phyloP scores from a whole-genome alignment of 1,140 invertebrate genomes.

The Monomorium pharaonis region DNA sequence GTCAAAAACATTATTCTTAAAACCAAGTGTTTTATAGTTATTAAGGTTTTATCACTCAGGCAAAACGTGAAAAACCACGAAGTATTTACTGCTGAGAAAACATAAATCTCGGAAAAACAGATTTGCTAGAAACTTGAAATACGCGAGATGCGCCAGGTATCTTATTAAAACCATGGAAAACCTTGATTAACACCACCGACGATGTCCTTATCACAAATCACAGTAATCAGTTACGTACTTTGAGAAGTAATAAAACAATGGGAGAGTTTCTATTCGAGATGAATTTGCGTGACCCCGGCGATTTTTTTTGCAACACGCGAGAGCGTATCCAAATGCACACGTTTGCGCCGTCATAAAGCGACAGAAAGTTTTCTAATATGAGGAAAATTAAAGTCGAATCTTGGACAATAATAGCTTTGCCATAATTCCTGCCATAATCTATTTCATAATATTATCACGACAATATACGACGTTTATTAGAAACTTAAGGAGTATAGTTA shows the following conservation, averaged over 20 bases:
- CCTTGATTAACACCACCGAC: constrained; percentile 37
- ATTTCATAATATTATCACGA: neutral
- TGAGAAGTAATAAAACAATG: constrained; percentile 27
- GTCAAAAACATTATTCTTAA: neutral
- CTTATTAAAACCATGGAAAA: constrained; percentile 13
- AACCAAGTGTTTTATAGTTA: neutral
- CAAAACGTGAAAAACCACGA: neutral
- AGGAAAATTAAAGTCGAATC: neutral
- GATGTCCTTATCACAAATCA: constrained; percentile 10
- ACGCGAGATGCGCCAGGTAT: neutral
- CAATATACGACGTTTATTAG: neutral
- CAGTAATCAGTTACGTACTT: constrained; percentile 35
- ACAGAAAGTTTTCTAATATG: constrained; percentile 30
- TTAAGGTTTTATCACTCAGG: neutral
- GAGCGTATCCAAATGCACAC: constrained; percentile 24
- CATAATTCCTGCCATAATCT: neutral
- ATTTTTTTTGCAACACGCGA: neutral
- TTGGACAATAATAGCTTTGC: neutral
- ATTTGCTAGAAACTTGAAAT: constrained; percentile 6
- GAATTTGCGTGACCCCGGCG: neutral
- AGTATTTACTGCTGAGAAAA: neutral
- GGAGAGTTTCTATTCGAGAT: constrained; percentile 3
- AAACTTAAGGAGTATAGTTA: neutral
- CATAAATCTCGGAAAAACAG: neutral
- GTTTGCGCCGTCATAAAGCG: neutral